Evolutionary conservation across 2,797 vertebrate species (phyloP).

Genomic region (Chaenodraco wilsoni): DNA sequence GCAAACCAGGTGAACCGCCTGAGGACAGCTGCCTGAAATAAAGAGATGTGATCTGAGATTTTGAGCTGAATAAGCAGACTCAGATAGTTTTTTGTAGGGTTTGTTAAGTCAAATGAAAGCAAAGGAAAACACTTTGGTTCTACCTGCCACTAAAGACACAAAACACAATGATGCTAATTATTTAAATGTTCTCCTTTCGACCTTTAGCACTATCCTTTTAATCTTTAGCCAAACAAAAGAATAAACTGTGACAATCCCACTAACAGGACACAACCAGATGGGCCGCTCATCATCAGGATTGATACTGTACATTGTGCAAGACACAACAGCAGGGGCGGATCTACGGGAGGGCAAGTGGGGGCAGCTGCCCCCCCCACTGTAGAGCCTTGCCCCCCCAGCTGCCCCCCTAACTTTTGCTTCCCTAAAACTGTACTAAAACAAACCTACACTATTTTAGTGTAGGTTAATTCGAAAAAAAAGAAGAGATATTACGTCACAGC

Average conservation of each 20-base stretch:
- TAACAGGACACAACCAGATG: not conserved
- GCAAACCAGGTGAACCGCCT: conserved; percentile 61
- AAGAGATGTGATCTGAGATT: not conserved
- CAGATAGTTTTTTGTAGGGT: not conserved
- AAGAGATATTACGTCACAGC: too few species aligned
- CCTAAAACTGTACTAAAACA: too few species aligned
- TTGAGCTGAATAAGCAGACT: conserved; percentile 12
- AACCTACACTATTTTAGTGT: too few species aligned
- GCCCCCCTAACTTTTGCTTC: too few species aligned
- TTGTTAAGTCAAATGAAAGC: conserved; percentile 10
- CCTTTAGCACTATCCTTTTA: not conserved
- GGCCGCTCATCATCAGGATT: not conserved
- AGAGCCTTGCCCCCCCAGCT: too few species aligned
- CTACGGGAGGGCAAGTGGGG: too few species aligned
- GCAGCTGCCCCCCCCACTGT: too few species aligned
- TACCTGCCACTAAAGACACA: not conserved
- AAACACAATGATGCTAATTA: not conserved
- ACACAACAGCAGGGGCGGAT: too few species aligned
- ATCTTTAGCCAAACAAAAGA: not conserved
- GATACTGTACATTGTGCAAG: not conserved
- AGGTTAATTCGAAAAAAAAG: too few species aligned
- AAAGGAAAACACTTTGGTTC: not conserved
- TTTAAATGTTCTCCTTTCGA: not conserved
- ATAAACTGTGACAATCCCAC: not conserved
- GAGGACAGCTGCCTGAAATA: conserved; percentile 38